These are phyloP conservation scores for Dryobates pubescens DNA, from an alignment of 2,797 vertebrate species.

Conservation along the genomic window DNA sequence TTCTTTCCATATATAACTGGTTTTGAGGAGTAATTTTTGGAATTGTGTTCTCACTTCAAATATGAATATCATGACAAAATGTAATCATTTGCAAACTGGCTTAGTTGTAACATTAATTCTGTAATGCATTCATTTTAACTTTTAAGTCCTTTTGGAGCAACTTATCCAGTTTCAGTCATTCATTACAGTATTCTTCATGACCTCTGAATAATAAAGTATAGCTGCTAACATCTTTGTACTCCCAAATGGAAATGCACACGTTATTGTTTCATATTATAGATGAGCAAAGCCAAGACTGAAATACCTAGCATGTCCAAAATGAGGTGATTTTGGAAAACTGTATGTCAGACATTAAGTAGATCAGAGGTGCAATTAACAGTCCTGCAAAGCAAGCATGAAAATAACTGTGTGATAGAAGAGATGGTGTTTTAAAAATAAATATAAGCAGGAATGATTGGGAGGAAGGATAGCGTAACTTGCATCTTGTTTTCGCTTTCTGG, in stretches of 20 bases:
- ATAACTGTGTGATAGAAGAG: background rate
- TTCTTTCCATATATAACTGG: background rate
- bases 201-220: background rate
- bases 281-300: background rate
- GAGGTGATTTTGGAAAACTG: background rate
- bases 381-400: background rate
- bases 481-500: background rate
- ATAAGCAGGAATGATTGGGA: background rate
- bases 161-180: background rate
- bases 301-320: background rate
- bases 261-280: background rate
- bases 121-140: background rate
- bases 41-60: constrained; percentile 21
- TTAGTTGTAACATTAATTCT: background rate
- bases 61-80: constrained; percentile 49
- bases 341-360: background rate
- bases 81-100: background rate
- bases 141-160: background rate
- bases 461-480: background rate
- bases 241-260: background rate
- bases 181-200: background rate
- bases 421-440: background rate
- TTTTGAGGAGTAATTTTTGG: background rate
- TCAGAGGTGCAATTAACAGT: background rate
- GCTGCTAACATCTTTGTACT: background rate